These are phyloP conservation scores for Pterocles gutturalis DNA, from an alignment of 2,113 vertebrate species.

Conservation along the genomic window DNA sequence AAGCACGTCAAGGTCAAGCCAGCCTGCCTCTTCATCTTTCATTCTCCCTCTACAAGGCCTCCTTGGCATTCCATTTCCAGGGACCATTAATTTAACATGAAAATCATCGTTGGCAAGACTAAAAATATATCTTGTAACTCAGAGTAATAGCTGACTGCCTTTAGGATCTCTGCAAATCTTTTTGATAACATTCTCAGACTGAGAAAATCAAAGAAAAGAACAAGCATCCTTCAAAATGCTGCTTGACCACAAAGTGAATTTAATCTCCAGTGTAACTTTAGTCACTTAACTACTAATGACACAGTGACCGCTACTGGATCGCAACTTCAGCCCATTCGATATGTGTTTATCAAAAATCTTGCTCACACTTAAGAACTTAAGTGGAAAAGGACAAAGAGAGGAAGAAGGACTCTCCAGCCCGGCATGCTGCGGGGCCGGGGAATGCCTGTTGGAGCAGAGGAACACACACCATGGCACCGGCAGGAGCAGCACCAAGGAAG, in stretches of 20 bases:
- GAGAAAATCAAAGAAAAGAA: neutral
- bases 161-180: slow-evolving; percentile 21
- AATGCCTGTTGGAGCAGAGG: neutral
- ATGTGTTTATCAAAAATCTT: accelerated
- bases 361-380: neutral
- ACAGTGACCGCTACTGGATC: neutral
- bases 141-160: slow-evolving; percentile 14
- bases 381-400: neutral
- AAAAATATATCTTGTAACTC: slow-evolving; percentile 37
- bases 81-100: slow-evolving; percentile 37
- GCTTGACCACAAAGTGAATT: neutral
- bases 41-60: neutral
- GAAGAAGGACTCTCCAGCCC: neutral
- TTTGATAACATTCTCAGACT: neutral
- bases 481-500: neutral
- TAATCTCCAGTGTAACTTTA: neutral
- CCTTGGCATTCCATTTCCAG: slow-evolving; percentile 6
- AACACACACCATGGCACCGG: accelerated
- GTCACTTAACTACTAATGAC: neutral
- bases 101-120: slow-evolving; percentile 47
- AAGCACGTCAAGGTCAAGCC: neutral
- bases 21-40: slow-evolving; percentile 10
- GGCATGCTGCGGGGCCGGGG: accelerated
- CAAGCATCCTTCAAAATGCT: neutral
- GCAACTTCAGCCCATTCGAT: neutral